Evolutionary conservation across 2,888 invertebrate species (phyloP).

Genomic region (Hartigia nigra): DNA sequence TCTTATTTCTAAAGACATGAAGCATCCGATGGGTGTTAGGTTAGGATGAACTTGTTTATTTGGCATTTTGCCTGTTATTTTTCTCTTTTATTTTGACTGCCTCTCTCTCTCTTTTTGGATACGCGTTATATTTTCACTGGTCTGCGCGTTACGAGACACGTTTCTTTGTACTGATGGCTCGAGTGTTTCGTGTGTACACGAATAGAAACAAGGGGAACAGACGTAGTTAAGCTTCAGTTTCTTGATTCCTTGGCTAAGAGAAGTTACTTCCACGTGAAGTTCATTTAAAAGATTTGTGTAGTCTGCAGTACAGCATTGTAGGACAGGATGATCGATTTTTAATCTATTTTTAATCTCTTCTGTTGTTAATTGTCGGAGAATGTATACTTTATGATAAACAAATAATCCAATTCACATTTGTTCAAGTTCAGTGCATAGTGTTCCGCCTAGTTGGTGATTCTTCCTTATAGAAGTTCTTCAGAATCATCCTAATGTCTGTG

Average conservation of each 20-base stretch:
- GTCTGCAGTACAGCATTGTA: neutral
- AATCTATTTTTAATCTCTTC: neutral
- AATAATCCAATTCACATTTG: neutral
- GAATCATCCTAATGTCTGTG: neutral
- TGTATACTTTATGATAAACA: neutral
- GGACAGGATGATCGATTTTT: neutral
- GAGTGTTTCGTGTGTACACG: constrained; percentile 27
- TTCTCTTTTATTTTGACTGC: constrained; percentile 19
- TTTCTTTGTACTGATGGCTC: neutral
- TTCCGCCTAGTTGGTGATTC: neutral
- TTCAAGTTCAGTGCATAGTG: neutral
- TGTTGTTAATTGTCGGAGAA: neutral
- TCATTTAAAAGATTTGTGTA: neutral
- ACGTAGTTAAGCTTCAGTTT: constrained; percentile 32
- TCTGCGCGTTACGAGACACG: constrained; percentile 22
- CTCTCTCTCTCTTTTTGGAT: constrained; percentile 9
- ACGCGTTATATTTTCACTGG: constrained; percentile 39
- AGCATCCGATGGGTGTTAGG: constrained; percentile 1
- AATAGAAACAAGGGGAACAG: constrained; percentile 47
- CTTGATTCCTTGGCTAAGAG: constrained; percentile 25
- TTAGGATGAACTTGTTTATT: constrained; percentile 19
- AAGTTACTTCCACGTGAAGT: neutral
- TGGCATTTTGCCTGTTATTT: constrained; percentile 37
- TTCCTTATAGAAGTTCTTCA: neutral
- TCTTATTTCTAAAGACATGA: neutral